These are phyloP conservation scores for Rhipidura dahli DNA, from an alignment of 2,113 vertebrate species.

Conservation along the genomic window DNA sequence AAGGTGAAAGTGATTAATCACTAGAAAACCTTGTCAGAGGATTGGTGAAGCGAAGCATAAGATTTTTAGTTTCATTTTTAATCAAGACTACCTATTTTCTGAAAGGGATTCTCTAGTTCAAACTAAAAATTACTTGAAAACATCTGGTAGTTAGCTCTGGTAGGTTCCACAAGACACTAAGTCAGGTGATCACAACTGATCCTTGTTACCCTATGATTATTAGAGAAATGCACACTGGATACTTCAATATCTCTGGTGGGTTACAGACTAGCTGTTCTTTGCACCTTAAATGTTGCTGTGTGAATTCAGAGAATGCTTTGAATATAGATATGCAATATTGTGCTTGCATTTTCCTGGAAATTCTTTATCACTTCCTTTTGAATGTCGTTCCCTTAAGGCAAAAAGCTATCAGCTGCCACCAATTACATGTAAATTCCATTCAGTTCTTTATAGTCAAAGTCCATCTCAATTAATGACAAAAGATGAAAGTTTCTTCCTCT, in stretches of 20 bases:
- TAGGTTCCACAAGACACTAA: not conserved
- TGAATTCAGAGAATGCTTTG: not conserved
- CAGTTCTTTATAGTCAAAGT: not conserved
- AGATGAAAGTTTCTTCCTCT: not conserved
- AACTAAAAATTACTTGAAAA: not conserved
- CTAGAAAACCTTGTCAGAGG: not conserved
- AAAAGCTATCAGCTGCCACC: not conserved
- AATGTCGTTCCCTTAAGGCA: not conserved
- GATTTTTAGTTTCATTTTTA: not conserved
- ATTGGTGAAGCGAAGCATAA: not conserved
- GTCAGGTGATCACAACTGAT: not conserved
- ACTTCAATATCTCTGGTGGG: not conserved
- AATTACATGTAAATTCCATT: not conserved
- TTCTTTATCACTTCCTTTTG: not conserved
- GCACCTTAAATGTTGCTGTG: not conserved
- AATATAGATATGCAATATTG: not conserved
- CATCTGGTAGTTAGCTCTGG: not conserved
- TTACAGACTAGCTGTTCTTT: not conserved
- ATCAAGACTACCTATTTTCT: not conserved
- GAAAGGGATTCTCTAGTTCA: not conserved
- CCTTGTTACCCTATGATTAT: not conserved
- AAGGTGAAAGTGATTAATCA: not conserved
- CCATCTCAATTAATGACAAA: not conserved
- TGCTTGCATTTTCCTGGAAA: not conserved
- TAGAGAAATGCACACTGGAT: not conserved